phyloP scores from a whole-genome alignment of 2,888 invertebrate genomes.

The Subacronicta megacephala region DNA sequence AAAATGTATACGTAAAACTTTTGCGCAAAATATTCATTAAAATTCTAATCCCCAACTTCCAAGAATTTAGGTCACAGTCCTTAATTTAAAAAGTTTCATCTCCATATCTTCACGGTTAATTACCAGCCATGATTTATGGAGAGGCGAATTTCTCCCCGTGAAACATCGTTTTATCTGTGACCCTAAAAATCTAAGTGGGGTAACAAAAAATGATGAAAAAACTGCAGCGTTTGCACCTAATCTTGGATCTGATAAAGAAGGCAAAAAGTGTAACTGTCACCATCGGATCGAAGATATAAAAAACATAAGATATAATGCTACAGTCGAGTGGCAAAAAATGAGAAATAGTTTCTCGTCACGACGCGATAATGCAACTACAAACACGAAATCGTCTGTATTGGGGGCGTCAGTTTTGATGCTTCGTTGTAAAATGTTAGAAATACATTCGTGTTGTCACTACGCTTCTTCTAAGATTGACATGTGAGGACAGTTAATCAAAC shows the following conservation, averaged over 20 bases:
- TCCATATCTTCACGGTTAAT: conserved; percentile 59
- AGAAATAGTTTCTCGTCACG: conserved; percentile 75
- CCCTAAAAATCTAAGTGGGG: conserved; percentile 63
- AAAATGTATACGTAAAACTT: conserved; percentile 33
- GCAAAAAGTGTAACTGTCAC: conserved; percentile 75
- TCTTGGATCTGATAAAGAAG: conserved; percentile 79
- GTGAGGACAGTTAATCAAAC: conserved; percentile 53
- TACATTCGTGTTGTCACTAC: conserved; percentile 45
- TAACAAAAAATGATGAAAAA: conserved; percentile 66
- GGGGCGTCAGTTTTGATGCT: conserved; percentile 58
- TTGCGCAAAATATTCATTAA: conserved; percentile 45
- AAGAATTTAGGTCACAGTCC: conserved; percentile 44
- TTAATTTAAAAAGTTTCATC: conserved; percentile 56
- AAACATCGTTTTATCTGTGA: conserved; percentile 64
- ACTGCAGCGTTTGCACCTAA: conserved; percentile 77
- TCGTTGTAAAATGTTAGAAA: conserved; percentile 44
- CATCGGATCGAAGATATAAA: conserved; percentile 50
- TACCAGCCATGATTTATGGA: conserved; percentile 58
- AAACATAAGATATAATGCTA: conserved; percentile 56
- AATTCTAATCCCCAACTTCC: conserved; percentile 36
- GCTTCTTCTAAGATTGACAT: conserved; percentile 47
- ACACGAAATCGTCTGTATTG: conserved; percentile 70
- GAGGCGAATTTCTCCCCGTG: conserved; percentile 50
- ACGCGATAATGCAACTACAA: conserved; percentile 73
- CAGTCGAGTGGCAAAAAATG: conserved; percentile 60